Evolutionary conservation across 2,113 vertebrate genomes (phyloP).

Genomic region (Heterocephalus glaber): DNA sequence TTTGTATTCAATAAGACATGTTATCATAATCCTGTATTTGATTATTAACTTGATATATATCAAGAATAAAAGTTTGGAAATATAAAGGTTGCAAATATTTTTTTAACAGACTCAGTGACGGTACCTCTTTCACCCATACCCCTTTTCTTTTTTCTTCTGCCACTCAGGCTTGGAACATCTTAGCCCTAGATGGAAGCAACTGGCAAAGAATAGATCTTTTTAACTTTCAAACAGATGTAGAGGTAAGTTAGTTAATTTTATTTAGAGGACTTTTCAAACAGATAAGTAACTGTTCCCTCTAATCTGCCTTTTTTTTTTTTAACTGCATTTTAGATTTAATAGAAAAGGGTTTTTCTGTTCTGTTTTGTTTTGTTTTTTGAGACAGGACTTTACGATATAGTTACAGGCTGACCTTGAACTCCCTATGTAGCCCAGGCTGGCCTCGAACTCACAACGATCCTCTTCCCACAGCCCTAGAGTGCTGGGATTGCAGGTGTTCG

Average conservation of each 20-base stretch:
- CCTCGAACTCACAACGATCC: background rate
- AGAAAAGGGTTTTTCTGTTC: background rate
- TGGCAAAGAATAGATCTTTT: constrained; percentile 98
- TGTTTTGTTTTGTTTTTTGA: background rate
- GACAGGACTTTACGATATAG: background rate
- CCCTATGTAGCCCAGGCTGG: background rate
- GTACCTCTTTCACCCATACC: constrained; percentile 52
- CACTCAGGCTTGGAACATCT: constrained; percentile 94
- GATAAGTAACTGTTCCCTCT: background rate
- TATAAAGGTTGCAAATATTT: background rate
- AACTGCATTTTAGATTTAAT: background rate
- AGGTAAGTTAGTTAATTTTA: constrained; percentile 87
- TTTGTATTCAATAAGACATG: background rate
- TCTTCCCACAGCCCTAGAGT: background rate
- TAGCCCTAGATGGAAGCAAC: constrained; percentile 97
- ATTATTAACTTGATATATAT: background rate
- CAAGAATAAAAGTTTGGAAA: background rate
- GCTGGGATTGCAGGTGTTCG: background rate
- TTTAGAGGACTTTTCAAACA: background rate
- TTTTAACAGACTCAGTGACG: constrained; percentile 18
- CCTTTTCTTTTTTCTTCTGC: background rate
- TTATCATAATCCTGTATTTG: constrained; percentile 13
- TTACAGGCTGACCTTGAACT: background rate
- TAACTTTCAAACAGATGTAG: constrained; percentile 98
- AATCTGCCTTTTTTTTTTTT: background rate